Percentiles rank a stretch among this genome's conserved stretches.
These are phyloP conservation scores for Monopis laevigella DNA, from an alignment of 2,888 invertebrate genomes.

Conservation along the genomic window DNA sequence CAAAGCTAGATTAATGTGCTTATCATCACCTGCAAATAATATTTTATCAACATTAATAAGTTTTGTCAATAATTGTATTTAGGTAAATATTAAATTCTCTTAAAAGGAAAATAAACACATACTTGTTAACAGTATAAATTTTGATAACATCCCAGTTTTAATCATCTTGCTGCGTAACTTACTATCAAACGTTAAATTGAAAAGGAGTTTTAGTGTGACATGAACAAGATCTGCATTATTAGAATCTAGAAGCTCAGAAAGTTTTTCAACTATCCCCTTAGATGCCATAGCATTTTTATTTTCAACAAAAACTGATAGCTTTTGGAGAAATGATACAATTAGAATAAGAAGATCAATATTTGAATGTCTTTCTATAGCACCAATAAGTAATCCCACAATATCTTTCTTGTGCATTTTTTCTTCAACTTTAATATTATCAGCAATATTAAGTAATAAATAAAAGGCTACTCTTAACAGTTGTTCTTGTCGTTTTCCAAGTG, in stretches of 20 bases:
- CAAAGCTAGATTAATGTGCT: constrained; percentile 80
- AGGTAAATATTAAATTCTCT: no score
- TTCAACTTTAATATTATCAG: constrained; percentile 94
- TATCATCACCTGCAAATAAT: constrained; percentile 72
- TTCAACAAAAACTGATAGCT: constrained; percentile 92
- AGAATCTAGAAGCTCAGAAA: constrained; percentile 79
- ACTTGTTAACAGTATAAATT: constrained; percentile 89
- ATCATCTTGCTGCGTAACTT: constrained; percentile 90
- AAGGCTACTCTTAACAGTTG: constrained; percentile 90
- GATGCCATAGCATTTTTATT: constrained; percentile 94
- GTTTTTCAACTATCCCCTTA: constrained; percentile 81
- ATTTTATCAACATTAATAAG: constrained; percentile 9
- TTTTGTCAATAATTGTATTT: no score
- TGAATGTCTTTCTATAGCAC: constrained; percentile 85
- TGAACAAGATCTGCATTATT: constrained; percentile 78
- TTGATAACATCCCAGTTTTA: constrained; percentile 86
- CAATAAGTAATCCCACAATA: constrained; percentile 86
- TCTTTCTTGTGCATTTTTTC: constrained; percentile 97
- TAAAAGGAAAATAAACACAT: constrained; percentile 47
- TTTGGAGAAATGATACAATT: constrained; percentile 93
- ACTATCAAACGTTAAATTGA: constrained; percentile 95
- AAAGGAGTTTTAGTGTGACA: constrained; percentile 86
- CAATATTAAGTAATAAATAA: constrained; percentile 92
- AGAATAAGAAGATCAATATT: constrained; percentile 90
- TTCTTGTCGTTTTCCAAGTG: constrained; percentile 91